These are phyloP conservation scores for Premnoplex brunnescens DNA, from an alignment of 2,797 vertebrate genomes.

Conservation along the genomic window DNA sequence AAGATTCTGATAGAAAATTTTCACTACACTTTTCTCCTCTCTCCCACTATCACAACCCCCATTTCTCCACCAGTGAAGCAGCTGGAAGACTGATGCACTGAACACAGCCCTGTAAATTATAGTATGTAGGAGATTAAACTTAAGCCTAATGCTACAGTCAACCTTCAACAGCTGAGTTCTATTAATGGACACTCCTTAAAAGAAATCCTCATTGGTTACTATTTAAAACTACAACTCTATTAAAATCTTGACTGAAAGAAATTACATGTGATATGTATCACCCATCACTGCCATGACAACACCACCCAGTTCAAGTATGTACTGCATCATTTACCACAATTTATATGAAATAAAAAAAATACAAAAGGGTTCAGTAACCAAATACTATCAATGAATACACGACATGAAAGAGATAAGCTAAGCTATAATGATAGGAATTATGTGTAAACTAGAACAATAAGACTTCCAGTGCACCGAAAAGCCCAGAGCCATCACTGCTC, in stretches of 20 bases:
- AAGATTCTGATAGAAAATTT: neutral
- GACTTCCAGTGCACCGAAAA: neutral
- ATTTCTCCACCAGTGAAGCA: constrained; percentile 37
- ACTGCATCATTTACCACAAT: neutral
- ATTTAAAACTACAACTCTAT: constrained; percentile 72
- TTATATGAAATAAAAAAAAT: neutral
- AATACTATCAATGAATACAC: neutral
- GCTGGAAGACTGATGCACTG: constrained; percentile 23
- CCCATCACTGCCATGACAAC: constrained; percentile 5
- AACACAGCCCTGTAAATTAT: constrained; percentile 65
- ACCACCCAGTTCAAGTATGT: neutral
- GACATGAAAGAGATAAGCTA: neutral
- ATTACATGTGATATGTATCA: constrained; percentile 26
- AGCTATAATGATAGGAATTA: neutral
- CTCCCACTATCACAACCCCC: neutral
- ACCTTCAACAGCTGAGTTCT: constrained; percentile 76
- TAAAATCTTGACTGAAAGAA: constrained; percentile 68
- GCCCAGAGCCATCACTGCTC: neutral
- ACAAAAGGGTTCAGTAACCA: neutral
- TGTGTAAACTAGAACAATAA: neutral
- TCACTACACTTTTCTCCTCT: neutral
- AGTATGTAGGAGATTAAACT: constrained; percentile 72
- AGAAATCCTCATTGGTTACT: constrained; percentile 71
- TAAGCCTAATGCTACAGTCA: constrained; percentile 73
- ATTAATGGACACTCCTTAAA: constrained; percentile 71